These are phyloP conservation scores for Lepus americanus DNA, from an alignment of 2,113 vertebrate genomes.

Conservation along the genomic window DNA sequence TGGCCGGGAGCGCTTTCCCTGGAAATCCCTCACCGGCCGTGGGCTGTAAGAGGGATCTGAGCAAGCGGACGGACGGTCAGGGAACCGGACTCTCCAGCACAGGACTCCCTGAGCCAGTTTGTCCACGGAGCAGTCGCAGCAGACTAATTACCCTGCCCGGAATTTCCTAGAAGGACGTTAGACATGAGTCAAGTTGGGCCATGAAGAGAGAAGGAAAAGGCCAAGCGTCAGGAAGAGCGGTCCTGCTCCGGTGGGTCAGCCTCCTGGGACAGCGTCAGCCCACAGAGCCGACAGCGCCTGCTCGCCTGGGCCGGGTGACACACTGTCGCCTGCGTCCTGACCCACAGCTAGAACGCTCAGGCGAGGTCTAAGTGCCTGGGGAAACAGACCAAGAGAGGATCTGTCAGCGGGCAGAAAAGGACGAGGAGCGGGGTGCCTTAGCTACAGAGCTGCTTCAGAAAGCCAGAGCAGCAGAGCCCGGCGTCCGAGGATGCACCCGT, in stretches of 20 bases:
- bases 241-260: neutral
- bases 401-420: neutral
- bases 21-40: too few relatives aligned
- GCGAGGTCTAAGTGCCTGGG: neutral
- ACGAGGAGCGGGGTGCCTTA: neutral
- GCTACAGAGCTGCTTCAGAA: neutral
- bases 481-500: neutral
- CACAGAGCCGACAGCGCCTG: neutral
- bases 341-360: neutral
- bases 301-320: fast-evolving
- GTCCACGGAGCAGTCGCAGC: neutral
- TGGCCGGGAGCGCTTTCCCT: too few relatives aligned
- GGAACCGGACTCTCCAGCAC: neutral
- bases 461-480: neutral
- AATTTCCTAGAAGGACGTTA: constrained; percentile 16
- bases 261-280: neutral
- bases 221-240: neutral
- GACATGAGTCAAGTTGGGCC: neutral
- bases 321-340: fast-evolving
- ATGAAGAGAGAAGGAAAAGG: neutral
- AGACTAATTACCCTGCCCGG: neutral
- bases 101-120: neutral
- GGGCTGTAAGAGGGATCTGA: neutral
- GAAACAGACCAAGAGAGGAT: neutral
- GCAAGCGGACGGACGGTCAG: neutral